These are phyloP conservation scores for Bradynema listronoti DNA, from an alignment of 1,140 invertebrate species.

Conservation along the genomic window DNA sequence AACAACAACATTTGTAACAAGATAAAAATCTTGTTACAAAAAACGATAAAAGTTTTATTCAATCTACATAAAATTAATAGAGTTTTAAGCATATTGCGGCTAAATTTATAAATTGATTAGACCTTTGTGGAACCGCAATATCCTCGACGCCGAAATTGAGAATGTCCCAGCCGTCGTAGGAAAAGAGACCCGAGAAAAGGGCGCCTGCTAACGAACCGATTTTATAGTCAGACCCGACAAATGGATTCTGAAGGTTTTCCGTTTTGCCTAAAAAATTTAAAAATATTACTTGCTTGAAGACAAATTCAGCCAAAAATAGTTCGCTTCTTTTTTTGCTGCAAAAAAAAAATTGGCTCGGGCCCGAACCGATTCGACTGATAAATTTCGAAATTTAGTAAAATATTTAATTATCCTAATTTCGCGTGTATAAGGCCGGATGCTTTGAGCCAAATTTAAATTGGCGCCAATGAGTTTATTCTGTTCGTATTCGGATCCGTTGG, in stretches of 20 bases:
- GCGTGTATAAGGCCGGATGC: too few relatives aligned
- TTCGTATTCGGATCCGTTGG: too few relatives aligned
- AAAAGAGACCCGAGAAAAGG: conserved; percentile 41
- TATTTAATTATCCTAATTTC: too few relatives aligned
- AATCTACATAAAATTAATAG: not conserved
- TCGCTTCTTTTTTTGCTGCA: too few relatives aligned
- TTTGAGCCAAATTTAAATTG: too few relatives aligned
- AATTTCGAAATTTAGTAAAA: too few relatives aligned
- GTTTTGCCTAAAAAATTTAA: conserved; percentile 34
- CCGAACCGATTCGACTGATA: too few relatives aligned
- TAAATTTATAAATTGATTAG: not conserved
- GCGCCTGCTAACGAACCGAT: conserved; percentile 20
- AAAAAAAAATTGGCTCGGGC: too few relatives aligned
- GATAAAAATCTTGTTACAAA: conserved; percentile 2
- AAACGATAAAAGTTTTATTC: not conserved
- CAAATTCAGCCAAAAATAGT: too few relatives aligned
- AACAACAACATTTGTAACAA: conserved; percentile 6
- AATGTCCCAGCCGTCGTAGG: conserved; percentile 44
- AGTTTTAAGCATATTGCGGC: not conserved
- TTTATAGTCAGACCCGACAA: conserved; percentile 21
- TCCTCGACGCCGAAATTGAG: conserved; percentile 50
- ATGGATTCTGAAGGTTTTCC: conserved; percentile 39
- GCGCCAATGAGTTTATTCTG: too few relatives aligned
- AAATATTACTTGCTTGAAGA: too few relatives aligned
- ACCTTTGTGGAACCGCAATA: conserved; percentile 42